These are phyloP conservation scores for Falcunculus frontatus DNA, from an alignment of 2,113 vertebrate genomes.

Conservation along the genomic window DNA sequence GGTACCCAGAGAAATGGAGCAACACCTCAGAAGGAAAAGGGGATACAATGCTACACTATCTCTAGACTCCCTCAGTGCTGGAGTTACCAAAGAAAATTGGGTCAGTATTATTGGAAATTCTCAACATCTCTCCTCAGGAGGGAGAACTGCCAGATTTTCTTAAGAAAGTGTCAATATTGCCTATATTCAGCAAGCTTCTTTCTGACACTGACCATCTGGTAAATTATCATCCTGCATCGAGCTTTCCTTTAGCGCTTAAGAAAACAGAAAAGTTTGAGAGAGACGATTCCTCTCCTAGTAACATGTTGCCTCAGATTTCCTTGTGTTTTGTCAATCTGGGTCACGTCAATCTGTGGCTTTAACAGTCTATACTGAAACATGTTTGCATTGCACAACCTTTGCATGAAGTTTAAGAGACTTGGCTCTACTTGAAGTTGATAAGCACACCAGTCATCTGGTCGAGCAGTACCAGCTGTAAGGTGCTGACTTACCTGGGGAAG, in stretches of 20 bases:
- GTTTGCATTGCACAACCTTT: not conserved
- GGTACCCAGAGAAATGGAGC: not conserved
- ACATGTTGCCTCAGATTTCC: not conserved
- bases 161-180: slow-evolving; percentile 30
- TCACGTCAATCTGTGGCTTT: not conserved
- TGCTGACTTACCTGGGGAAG: not conserved
- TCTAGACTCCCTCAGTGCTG: not conserved
- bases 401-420: not conserved
- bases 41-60: not conserved
- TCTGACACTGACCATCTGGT: slow-evolving; percentile 61
- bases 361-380: not conserved
- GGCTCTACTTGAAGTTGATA: not conserved
- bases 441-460: not conserved
- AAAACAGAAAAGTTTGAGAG: not conserved
- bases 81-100: slow-evolving; percentile 30
- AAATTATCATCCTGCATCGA: not conserved
- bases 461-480: not conserved
- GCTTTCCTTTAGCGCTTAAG: not conserved
- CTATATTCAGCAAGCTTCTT: slow-evolving; percentile 35
- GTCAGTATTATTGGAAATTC: slow-evolving; percentile 59
- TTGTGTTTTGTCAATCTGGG: not conserved
- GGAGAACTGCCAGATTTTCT: slow-evolving; percentile 38
- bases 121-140: slow-evolving; percentile 20
- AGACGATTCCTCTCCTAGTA: not conserved
- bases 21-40: not conserved